Evolutionary conservation across 2,113 vertebrate species (phyloP).

Genomic region (Proterorhinus semilunaris): DNA sequence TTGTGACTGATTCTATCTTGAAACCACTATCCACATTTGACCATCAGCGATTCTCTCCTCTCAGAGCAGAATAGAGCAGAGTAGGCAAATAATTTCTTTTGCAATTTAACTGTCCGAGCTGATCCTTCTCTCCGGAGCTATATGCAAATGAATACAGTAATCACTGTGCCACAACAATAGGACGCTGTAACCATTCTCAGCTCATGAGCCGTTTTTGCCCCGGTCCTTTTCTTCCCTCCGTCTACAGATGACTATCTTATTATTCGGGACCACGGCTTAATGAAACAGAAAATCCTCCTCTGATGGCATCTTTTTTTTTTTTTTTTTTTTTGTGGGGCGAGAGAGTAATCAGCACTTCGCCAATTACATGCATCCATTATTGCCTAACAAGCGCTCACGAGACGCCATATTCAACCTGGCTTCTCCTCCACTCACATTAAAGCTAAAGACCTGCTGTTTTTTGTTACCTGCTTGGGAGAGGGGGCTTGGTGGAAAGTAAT

Average conservation of each 20-base stretch:
- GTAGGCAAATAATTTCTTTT: conserved; percentile 3
- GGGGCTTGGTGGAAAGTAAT: too few species aligned
- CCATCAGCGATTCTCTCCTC: not conserved
- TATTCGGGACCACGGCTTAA: conserved; percentile 71
- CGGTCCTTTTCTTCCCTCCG: conserved; percentile 11
- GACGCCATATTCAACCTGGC: conserved; percentile 45
- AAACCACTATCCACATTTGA: not conserved
- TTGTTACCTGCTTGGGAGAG: conserved; percentile 21
- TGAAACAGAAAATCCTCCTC: conserved; percentile 69
- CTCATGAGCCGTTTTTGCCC: not conserved
- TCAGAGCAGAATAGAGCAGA: not conserved
- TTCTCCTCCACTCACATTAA: conserved; percentile 63
- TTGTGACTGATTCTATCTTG: not conserved
- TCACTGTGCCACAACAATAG: not conserved
- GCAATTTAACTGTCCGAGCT: not conserved
- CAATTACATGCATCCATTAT: conserved; percentile 69
- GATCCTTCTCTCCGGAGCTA: not conserved
- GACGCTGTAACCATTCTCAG: conserved; percentile 11
- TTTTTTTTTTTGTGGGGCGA: not conserved
- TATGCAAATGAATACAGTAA: conserved; percentile 16
- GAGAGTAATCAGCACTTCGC: conserved; percentile 58
- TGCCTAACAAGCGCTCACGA: conserved; percentile 53
- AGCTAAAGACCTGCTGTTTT: conserved; percentile 65
- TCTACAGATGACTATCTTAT: conserved; percentile 62
- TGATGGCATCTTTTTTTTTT: conserved; percentile 58